phyloP scores from a whole-genome alignment of 2,888 invertebrate genomes.

The Isoperla grammatica region DNA sequence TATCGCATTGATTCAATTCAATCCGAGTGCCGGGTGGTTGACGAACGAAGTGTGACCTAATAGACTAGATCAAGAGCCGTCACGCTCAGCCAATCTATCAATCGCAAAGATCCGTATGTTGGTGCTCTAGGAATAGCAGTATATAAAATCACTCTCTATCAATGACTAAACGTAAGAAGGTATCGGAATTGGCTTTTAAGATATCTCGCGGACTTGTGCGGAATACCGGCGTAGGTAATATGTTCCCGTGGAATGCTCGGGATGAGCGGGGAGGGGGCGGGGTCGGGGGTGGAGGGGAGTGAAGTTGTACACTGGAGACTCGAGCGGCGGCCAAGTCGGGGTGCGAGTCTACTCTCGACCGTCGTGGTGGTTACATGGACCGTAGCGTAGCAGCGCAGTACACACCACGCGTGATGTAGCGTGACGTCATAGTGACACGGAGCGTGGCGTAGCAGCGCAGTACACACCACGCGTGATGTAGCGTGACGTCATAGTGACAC shows the following conservation, averaged over 20 bases:
- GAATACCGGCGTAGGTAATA: slow-evolving; percentile 15
- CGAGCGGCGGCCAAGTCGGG: not conserved
- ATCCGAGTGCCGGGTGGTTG: no score
- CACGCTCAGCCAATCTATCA: no score
- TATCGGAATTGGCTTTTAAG: slow-evolving; percentile 9
- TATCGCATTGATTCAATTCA: no score
- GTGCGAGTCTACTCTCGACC: slow-evolving; percentile 1
- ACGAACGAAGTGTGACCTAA: no score
- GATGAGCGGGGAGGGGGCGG: not conserved
- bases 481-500: not conserved
- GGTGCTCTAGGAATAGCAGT: no score
- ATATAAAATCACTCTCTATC: not conserved
- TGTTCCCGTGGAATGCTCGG: slow-evolving; percentile 13
- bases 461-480: not conserved
- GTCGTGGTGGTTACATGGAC: no score
- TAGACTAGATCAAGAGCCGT: no score
- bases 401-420: no score
- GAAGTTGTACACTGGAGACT: slow-evolving; percentile 8
- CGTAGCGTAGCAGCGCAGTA: no score
- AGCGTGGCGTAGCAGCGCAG: no score
- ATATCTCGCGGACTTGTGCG: slow-evolving; percentile 2
- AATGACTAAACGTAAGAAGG: not conserved
- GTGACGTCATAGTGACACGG: no score
- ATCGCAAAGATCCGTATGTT: no score
- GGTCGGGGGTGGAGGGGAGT: not conserved